Conservation (phyloP, 2,797 vertebrate species). For the Selene dorsalis region DNA sequence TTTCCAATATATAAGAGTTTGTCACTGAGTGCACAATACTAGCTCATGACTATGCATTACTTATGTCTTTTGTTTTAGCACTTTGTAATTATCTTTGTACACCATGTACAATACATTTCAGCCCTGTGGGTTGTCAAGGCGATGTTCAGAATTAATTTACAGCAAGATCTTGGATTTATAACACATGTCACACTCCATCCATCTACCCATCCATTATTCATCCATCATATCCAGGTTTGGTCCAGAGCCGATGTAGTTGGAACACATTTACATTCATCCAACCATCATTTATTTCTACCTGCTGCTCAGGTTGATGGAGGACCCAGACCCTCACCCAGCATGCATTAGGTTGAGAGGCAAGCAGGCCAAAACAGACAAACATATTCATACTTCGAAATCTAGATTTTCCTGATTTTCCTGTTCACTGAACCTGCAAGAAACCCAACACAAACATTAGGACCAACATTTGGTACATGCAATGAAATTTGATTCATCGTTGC, state of each 20-base stretch:
- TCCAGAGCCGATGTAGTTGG: slow-evolving; percentile 1
- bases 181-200: slow-evolving; percentile 28
- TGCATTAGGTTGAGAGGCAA: slow-evolving; percentile 10
- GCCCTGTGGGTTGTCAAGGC: slow-evolving; percentile 18
- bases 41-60: slow-evolving; percentile 20
- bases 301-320: slow-evolving; percentile 27
- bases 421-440: slow-evolving; percentile 12
- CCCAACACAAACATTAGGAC: background rate
- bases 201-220: slow-evolving; percentile 47
- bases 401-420: background rate
- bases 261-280: slow-evolving; percentile 19
- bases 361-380: background rate
- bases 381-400: background rate
- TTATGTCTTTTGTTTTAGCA: slow-evolving; percentile 30
- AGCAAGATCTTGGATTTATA: slow-evolving; percentile 49
- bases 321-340: slow-evolving; percentile 11
- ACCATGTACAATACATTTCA: slow-evolving; percentile 32
- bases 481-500: background rate
- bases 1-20: slow-evolving; percentile 4
- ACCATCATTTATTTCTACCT: slow-evolving; percentile 16
- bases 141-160: slow-evolving; percentile 43
- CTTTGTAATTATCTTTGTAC: slow-evolving; percentile 29
- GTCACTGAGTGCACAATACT: background rate
- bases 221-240: slow-evolving; percentile 3
- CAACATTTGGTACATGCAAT: slow-evolving; percentile 16